Base-by-base conservation (phyloP, 2,113 vertebrate genomes). In the Silurus meridionalis region DNA sequence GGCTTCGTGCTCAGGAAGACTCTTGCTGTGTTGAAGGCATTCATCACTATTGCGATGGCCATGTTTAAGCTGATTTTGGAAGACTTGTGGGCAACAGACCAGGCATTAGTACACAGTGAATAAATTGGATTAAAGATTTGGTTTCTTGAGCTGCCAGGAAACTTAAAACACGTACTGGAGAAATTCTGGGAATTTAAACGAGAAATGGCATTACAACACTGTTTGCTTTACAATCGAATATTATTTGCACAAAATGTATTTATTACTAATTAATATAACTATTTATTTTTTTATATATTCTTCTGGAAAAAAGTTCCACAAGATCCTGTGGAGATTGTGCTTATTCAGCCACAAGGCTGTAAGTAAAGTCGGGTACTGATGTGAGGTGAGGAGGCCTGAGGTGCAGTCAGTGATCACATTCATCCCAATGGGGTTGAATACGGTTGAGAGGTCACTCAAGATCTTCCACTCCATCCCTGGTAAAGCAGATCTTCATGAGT, bases 1-100 rank as follows among this genome's bases (percentile, higher is more conserved):
- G 75, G 82, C 85, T 86, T 89, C 63, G 63, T 14, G 6, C 71
- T 85, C 83, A 61, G 53, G 23, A 60, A 46, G 28, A 60, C 72
- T 60, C 88, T 67, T 23, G 23, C 79, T 64, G 80, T 64, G 48
- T 82, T 64, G 50, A 67, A 80, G 46, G 66, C 80, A 81, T 85
- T 86, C 52, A 52, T 72, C 37, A 52, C 23, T 17, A 17, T 81
- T 48, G 21, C 3, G 0, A 61, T 23, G 57, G 78, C 25, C 60
- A 57, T 19, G 25, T 60, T 80, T 19, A 60, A 60, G 14, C 15
- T 80, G 57, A 48, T 9, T 80, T 80, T 61, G 10, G 57, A 61
- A 61, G 28, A 58, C 25, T 80, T 14, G 19, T 19, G 77, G 4
- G 10, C 52, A 77, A 23, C 50, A 80, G n/a, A 37, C 52, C 14